Base-by-base conservation (phyloP, 2,113 vertebrate genomes). In the Oreochromis tanganicae region DNA sequence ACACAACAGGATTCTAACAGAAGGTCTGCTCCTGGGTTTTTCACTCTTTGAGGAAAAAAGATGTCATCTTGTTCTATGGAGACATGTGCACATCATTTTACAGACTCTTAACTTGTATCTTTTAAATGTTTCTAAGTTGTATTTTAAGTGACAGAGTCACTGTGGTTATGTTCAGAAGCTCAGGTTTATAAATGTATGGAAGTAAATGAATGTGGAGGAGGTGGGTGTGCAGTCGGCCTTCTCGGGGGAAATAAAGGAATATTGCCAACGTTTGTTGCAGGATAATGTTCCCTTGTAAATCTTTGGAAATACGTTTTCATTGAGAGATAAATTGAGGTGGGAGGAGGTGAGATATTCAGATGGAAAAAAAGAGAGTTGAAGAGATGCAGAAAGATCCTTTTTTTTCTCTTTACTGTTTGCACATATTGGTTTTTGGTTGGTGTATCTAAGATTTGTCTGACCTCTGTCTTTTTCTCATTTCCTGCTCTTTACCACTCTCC, bases 241-340 rank as follows among this genome's bases (percentile, higher is more conserved):
- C 86, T 81, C 86, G 1, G 6, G 78, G 84, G 84, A 82, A 80
- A 82, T 86, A 86, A 92, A 81, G 8, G 57, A 82, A 52, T 19
- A 52, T 82, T 50, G 19, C 4, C 5, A 75, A 16, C 6, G 36
- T 24, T 32, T 83, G 85, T 63, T 50, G 43, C 8, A 3, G 41
- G 46, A 66, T 81, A 41, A 75, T 79, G 54, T 14, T 13, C 6
- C 32, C 32, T 75, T 83, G 46, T 66, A 88, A 90, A 83, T 80
- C 83, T 71, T 57, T 7, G 56, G 48, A 88, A 84, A 88, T 75
- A 29, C 56, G 81, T 87, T 89, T 89, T 85, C 16, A 21, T 24
- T 8, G 9, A 29, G 24, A 32, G 11, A 46, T 78, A 52, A 52
- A 78, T 52, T 32, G 50, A 80, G 50, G 73, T n/a, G 43, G 41